Evolutionary conservation across 2,888 invertebrate genomes (phyloP), one percentile per base, ranked within the genome.

Genomic region (Trilocha varians): DNA sequence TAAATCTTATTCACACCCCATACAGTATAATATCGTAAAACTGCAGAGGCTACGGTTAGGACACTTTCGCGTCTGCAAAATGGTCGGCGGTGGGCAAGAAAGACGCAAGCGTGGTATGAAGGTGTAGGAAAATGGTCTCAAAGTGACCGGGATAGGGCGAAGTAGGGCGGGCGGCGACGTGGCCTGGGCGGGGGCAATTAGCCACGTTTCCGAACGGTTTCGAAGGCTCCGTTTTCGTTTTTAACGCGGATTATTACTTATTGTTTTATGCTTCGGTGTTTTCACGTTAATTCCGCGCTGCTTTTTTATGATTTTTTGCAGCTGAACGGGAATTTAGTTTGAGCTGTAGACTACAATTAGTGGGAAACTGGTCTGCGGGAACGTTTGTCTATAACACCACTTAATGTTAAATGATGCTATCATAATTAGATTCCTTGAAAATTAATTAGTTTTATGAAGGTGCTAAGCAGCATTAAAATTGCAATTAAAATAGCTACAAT

Each of bases 171-270:
- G 68, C 65, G 66, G 63, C 53, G 70, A 75, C 76, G 76, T 72
- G 66, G 57, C 63, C 60, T 70, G 79, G 79, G 79, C 78, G 78
- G 79, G 70, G 64, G 79, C 77, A 80, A 82, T 82, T 82, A 82
- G 69, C 59, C 60, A 59, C 59, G 59, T 66, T 66, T 59, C 62
- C 59, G 62, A 63, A 62, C 57, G 63, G 55, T 67, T 76, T 77
- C 73, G 66, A 75, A 71, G 74, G 65, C 66, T 70, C 66, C 66
- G 65, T 59, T 55, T 56, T 48, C 53, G 54, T 67, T 69, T 68
- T 64, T 60, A 50, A 50, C 53, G 50, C 52, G 54, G 59, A 62
- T 64, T 65, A 61, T 61, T 59, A 64, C 57, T 42, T 45, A 40
- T 52, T 55, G 49, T 52, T 55, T 48, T 51, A 39, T 17, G 33